Base-by-base conservation (phyloP, 1,140 invertebrate genomes). In the Trichonephila inaurata region DNA sequence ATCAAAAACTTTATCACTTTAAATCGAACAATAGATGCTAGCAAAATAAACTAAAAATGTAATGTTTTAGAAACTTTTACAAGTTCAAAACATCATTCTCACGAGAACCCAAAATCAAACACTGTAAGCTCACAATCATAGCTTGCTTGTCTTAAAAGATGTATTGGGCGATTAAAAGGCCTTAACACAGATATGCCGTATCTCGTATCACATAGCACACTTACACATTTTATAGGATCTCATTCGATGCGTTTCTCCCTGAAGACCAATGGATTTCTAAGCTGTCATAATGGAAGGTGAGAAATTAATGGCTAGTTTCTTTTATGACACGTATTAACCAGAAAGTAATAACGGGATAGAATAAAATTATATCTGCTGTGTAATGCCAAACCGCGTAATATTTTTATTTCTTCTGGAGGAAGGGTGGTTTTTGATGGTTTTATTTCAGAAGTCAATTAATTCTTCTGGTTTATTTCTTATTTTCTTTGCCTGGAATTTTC, bases 141-240 rank as follows among this genome's bases (percentile, higher is more conserved):
- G 14, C n/a, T 14, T 24, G 14, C 44, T n/a, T 28, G 51, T 69
- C 44, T 58, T 21, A 18, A 24, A 85, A 85, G 83, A 85, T 6
- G 51, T 24, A 85, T 85, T 60, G 51, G 14, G 24, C 6, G 19
- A 51, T n/a, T 61, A 51, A 12, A 85, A 85, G 19, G 12, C n/a
- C 21, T 24, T 85, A 58, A 28, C 83, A 60, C 51, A 85, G 51
- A 85, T 28, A 60, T 28, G 21, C 10, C 18, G 24, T 85, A 61
- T 85, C 83, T 60, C 58, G 24, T 85, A 85, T 21, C 83, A 58
- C 83, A 24, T 18, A 18, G 18, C 14, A 51, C 58, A 61, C 60
- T 85, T 85, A 85, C 81, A 83, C 40, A 6, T 85, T 85, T 85
- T 85, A 85, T 85, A 51, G 58, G 83, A 85, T 18, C 58, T 58